These are phyloP conservation scores for Drymodes brunneopygia DNA, from an alignment of 2,113 vertebrate species.

Conservation along the genomic window DNA sequence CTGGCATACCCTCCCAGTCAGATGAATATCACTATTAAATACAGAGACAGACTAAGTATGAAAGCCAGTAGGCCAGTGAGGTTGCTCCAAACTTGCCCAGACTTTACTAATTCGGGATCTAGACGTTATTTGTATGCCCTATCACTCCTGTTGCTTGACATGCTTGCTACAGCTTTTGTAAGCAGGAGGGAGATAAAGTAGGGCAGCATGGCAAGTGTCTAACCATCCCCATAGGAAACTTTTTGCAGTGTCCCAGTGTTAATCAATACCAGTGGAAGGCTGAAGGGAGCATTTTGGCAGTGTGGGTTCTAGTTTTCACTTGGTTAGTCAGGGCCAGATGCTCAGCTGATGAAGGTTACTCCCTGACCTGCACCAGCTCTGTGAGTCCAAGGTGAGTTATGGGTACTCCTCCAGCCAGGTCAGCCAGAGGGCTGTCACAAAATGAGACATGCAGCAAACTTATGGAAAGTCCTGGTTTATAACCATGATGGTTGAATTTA, in stretches of 20 bases:
- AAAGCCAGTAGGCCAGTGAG: background rate
- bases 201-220: background rate
- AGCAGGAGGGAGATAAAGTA: background rate
- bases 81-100: background rate
- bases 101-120: background rate
- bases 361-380: background rate
- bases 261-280: background rate
- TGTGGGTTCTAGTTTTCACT: background rate
- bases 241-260: fast-evolving
- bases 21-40: conserved; percentile 46
- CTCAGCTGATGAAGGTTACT: background rate
- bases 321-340: background rate
- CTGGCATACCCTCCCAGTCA: conserved; percentile 34
- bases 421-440: background rate
- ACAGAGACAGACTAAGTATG: background rate
- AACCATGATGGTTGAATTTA: background rate
- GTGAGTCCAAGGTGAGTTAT: background rate
- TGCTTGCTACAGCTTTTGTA: background rate
- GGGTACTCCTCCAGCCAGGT: background rate
- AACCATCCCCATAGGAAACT: background rate
- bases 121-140: background rate
- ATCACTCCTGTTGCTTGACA: background rate
- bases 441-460: background rate
- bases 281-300: background rate
- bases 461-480: background rate